Percentiles rank a stretch among this genome's conserved stretches.
These are phyloP conservation scores for Limosa lapponica DNA, from an alignment of 2,797 vertebrate species.

Conservation along the genomic window DNA sequence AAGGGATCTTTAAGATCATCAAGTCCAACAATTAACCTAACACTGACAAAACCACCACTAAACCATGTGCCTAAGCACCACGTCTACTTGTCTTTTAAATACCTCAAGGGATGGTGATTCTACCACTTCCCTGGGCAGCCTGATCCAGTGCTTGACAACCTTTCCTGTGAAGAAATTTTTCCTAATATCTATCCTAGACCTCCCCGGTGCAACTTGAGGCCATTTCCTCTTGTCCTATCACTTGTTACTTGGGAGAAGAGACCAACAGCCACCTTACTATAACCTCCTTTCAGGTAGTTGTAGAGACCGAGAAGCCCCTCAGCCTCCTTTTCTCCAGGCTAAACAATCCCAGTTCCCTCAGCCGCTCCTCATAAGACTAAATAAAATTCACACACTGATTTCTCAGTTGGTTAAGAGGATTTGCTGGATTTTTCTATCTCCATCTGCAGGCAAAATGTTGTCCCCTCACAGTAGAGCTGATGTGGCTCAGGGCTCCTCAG, in stretches of 20 bases:
- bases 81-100: background rate
- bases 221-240: background rate
- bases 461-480: accelerated
- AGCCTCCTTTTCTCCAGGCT: background rate
- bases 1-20: background rate
- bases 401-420: background rate
- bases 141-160: background rate
- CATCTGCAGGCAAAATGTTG: background rate
- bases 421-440: background rate
- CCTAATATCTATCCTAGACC: background rate
- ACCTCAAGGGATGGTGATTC: background rate
- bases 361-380: background rate
- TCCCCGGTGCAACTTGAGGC: background rate
- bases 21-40: background rate
- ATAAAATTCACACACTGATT: background rate
- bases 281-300: background rate
- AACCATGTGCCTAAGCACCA: background rate
- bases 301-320: background rate
- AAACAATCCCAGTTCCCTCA: background rate
- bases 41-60: background rate
- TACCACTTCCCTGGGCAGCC: background rate
- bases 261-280: background rate
- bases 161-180: background rate
- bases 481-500: background rate
- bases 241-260: background rate